Conservation (phyloP, 1,140 invertebrate genomes). For the Spodoptera frugiperda region DNA sequence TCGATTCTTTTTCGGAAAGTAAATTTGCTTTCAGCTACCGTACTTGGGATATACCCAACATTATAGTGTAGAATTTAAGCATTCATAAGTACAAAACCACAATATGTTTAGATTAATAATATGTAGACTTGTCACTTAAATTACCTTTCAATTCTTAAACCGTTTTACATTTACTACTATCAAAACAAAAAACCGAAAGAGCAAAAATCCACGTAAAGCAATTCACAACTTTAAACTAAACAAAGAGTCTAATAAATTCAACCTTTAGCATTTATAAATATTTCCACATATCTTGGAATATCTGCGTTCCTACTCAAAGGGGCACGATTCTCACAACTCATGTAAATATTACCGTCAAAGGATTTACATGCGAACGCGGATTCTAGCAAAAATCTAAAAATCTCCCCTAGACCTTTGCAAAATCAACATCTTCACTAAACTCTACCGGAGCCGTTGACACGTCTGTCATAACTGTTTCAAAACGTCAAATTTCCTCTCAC, state of each 20-base stretch:
- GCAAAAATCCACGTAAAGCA: background rate
- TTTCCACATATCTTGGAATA: constrained; percentile 25
- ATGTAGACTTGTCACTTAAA: too few species aligned
- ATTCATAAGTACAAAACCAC: too few species aligned
- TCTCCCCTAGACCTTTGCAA: constrained; percentile 30
- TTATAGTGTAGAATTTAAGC: too few species aligned
- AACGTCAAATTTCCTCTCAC: constrained; percentile 58
- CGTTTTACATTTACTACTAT: too few species aligned
- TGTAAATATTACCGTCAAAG: constrained; percentile 32
- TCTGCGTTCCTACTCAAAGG: constrained; percentile 8
- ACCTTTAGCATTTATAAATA: constrained; percentile 40
- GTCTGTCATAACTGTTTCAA: constrained; percentile 60
- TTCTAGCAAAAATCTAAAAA: constrained; percentile 33
- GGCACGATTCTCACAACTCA: constrained; percentile 18
- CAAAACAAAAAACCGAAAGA: background rate
- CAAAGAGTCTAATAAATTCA: constrained; percentile 26
- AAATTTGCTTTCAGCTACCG: too few species aligned
- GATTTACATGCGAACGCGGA: constrained; percentile 13
- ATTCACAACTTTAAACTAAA: constrained; percentile 3
- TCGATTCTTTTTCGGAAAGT: too few species aligned
- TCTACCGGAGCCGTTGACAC: constrained; percentile 61
- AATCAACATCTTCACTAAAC: constrained; percentile 59
- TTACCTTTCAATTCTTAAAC: too few species aligned
- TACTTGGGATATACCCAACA: too few species aligned
- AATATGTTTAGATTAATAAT: too few species aligned